Conservation (phyloP, 2,888 invertebrate species). For the Acronicta alni region DNA sequence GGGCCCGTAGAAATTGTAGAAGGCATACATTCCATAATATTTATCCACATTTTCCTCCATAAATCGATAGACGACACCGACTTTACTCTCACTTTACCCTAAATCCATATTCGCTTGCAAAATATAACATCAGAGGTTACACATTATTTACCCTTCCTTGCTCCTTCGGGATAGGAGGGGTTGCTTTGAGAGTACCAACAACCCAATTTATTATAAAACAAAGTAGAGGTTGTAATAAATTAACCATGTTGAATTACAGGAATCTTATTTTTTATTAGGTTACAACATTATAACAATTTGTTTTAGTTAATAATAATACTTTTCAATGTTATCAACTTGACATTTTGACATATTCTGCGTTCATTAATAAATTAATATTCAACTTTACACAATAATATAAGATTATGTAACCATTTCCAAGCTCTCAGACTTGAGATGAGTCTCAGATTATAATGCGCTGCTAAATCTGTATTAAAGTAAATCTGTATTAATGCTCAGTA, state of each 20-base stretch:
- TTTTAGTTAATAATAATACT: too few relatives aligned
- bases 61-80: slow-evolving; percentile 35
- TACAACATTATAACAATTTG: neutral
- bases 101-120: slow-evolving; percentile 17
- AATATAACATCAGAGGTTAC: slow-evolving; percentile 29
- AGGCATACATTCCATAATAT: too few relatives aligned
- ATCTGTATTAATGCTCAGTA: neutral
- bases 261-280: too few relatives aligned
- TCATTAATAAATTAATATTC: neutral
- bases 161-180: slow-evolving; percentile 16
- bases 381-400: slow-evolving; percentile 8
- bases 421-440: neutral
- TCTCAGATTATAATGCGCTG: neutral
- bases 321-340: slow-evolving; percentile 2
- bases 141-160: slow-evolving; percentile 40
- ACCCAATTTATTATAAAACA: slow-evolving; percentile 18
- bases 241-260: slow-evolving; percentile 13
- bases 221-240: slow-evolving; percentile 29
- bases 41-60: neutral
- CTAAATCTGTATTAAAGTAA: neutral
- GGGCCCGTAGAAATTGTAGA: too few relatives aligned
- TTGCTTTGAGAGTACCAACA: slow-evolving; percentile 26
- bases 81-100: slow-evolving; percentile 25
- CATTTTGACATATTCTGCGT: neutral
- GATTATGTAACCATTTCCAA: neutral